phyloP scores from a whole-genome alignment of 1,140 invertebrate species.

The Drosophila gunungcola region DNA sequence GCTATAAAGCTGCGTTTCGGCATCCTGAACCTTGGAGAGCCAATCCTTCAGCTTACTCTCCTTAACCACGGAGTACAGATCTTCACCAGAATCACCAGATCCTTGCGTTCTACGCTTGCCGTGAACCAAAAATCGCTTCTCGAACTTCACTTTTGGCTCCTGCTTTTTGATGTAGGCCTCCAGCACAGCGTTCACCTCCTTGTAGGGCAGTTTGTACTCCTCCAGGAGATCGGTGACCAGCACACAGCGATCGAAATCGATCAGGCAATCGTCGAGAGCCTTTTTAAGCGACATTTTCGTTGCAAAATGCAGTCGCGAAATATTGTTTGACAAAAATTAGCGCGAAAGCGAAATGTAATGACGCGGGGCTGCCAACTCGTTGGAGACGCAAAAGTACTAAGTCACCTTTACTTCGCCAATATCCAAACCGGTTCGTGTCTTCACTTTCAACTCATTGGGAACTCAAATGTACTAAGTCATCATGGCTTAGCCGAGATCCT shows the following conservation, averaged over 20 bases:
- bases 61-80: conserved; percentile 72
- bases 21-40: conserved; percentile 66
- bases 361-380: not conserved
- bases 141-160: conserved; percentile 46
- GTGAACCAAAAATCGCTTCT: conserved; percentile 71
- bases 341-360: not conserved
- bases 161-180: conserved; percentile 60
- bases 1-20: conserved; percentile 65
- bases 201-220: conserved; percentile 72
- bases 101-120: conserved; percentile 42
- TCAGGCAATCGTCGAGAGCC: conserved; percentile 70
- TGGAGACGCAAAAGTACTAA: not conserved
- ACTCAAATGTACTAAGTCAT: no score
- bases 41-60: conserved; percentile 69
- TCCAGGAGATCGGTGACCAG: conserved; percentile 76
- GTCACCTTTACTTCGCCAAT: no score
- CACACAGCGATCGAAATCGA: conserved; percentile 74
- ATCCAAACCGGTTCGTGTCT: no score
- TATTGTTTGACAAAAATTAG: conserved; percentile 1
- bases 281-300: conserved; percentile 59
- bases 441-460: no score
- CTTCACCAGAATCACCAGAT: conserved; percentile 4
- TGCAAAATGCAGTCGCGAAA: not conserved
- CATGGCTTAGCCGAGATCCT: no score
- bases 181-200: conserved; percentile 60